Conservation (phyloP, 2,113 vertebrate species). For the Cheirogaleus medius region DNA sequence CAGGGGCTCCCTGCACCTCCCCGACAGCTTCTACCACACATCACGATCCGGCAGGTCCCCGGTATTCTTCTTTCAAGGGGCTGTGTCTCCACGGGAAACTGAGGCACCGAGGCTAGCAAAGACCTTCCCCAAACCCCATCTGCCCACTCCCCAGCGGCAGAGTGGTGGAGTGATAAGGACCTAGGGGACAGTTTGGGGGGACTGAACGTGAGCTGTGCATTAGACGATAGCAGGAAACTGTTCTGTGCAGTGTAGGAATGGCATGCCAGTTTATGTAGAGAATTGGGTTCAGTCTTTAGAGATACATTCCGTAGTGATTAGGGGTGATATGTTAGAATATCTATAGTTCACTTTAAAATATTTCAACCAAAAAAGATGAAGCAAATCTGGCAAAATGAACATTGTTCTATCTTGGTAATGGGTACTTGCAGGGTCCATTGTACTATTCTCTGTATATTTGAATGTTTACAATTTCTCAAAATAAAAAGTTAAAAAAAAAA, state of each 20-base stretch:
- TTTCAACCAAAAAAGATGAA: background rate
- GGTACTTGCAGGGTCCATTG: background rate
- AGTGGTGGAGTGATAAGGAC: background rate
- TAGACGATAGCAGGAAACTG: background rate
- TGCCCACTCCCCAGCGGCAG: rapidly evolving
- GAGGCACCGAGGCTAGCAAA: background rate
- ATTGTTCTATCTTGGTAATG: background rate
- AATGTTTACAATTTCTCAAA: background rate
- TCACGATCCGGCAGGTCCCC: background rate
- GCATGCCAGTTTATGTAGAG: background rate
- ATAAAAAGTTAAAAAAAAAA: background rate
- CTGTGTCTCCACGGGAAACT: background rate
- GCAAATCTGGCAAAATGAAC: background rate
- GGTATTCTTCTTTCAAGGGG: background rate
- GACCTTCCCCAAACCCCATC: too few relatives aligned
- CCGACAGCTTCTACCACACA: background rate
- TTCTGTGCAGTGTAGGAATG: background rate
- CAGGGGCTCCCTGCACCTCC: background rate
- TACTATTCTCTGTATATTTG: background rate
- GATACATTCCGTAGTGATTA: background rate
- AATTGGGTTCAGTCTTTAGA: background rate
- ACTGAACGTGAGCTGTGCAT: rapidly evolving
- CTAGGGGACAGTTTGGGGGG: rapidly evolving
- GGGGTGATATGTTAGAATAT: background rate
- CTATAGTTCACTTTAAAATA: background rate